phyloP scores from a whole-genome alignment of 2,888 invertebrate genomes.

The Diaprepes abbreviatus region DNA sequence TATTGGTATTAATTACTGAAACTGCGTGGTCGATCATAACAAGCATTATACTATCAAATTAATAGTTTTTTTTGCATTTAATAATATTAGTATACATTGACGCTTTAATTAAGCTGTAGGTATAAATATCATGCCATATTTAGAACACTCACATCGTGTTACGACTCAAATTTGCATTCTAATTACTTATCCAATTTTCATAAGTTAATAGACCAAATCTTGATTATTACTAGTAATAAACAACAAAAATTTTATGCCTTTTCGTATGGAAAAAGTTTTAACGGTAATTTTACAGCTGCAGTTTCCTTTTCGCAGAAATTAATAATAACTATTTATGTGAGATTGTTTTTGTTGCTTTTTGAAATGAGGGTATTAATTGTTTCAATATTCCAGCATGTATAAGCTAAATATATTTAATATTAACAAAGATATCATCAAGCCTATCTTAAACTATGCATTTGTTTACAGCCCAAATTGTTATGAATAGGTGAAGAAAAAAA shows the following conservation, averaged over 20 bases:
- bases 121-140: neutral
- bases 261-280: conserved; percentile 16
- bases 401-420: no score
- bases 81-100: no score
- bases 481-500: no score
- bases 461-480: no score
- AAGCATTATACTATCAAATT: no score
- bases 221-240: conserved; percentile 24
- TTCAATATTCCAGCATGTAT: no score
- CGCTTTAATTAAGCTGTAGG: no score
- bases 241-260: conserved; percentile 10
- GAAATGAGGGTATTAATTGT: neutral
- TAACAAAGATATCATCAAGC: no score
- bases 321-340: neutral
- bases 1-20: no score
- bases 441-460: no score
- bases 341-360: conserved; percentile 1
- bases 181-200: conserved; percentile 11
- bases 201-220: conserved; percentile 37
- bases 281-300: conserved; percentile 22
- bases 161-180: conserved; percentile 22
- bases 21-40: no score
- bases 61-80: no score
- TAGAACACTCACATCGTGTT: neutral
- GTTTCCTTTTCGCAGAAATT: conserved; percentile 22